Base-by-base conservation (phyloP, 2,113 vertebrate genomes). In the Terrapene triunguis region DNA sequence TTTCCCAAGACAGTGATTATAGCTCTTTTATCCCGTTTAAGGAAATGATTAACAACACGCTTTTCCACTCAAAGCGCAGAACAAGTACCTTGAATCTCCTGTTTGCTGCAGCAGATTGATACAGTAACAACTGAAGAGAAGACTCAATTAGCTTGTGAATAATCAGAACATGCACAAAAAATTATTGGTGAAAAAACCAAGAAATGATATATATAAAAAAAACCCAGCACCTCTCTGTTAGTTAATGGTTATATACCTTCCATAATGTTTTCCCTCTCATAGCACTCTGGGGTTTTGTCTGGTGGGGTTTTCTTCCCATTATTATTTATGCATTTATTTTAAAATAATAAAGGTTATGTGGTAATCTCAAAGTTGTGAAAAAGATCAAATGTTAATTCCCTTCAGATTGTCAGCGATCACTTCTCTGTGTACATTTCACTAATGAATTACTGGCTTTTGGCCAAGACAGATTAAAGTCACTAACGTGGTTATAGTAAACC, bases 391-490 rank as follows among this genome's bases (percentile, higher is more conserved):
- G 3, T 25, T 27, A 27, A 24, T 89, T 84, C 80, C n/a, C 10
- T 53, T 48, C 54, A 80, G 8, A 69, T 1, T 92, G 4, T 27
- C 84, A 93, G 19, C 76, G 87, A 42, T 2, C 16, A 83, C 21
- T 59, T 53, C 1, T 4, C 1, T 54, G 17, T 80, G 29, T 8
- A 32, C 19, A 6, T 3, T 0, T 5, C 3, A 32, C 27, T 62
- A 80, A 89, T 80, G 51, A 88, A 55, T 69, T 80, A 38, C 38
- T 95, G 80, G 84, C 91, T 85, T 80, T 89, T 85, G 91, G 25
- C n/a, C 69, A 59, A 82, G 80, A 80, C 11, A 84, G 8, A 29
- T 80, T 8, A 69, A 69, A 69, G 65, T 6, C 65, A 69, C 14
- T 65, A n/a, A n/a, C 72, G 2, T 38, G 55, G 21, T 57, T 42